Evolutionary conservation across 1,140 invertebrate genomes (phyloP), one percentile per base, ranked within the genome.

Genomic region (Bicyclus anynana): DNA sequence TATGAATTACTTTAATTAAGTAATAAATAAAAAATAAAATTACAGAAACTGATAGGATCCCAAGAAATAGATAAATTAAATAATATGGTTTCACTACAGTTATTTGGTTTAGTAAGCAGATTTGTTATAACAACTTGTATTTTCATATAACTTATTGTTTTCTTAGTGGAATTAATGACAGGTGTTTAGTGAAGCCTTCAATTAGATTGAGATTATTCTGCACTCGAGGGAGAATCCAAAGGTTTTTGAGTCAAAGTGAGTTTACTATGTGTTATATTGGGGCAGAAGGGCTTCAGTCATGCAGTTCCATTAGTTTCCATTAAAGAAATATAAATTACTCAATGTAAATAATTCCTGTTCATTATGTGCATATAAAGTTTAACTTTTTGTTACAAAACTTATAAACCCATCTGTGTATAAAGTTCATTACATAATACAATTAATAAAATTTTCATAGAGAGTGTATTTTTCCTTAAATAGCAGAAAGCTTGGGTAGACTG

Each of bases 231-330:
- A 44, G 55, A 53, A 49, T 51, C 54, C 62, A 33, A 54, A 57
- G 40, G 62, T 62, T 74, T 64, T 65, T 33, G 62, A 62, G 52
- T 69, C 42, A 74, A 65, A 72, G 78, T 81, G 76, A 81, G 78
- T 81, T 76, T 38, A 69, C 20, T 35, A 61, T 62, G 47, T 16
- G 54, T 46, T 55, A 51, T 55, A 52, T 61, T 20, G 66, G 65
- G 65, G 60, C 37, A 56, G 27, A 55, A 40, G 58, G 65, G 65
- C 55, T 58, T 63, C 21, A 14, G n/a, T 58, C 54, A 63, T 62
- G 33, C 46, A 56, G 57, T 65, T 48, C 47, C 67, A 66, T 58
- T 61, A 56, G 16, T 44, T 20, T 20, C 20, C 16, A 44, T 20
- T 20, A 18, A 14, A 20, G 2, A 44, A 33, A 33, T 12, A 33